Evolutionary conservation across 2,113 vertebrate species (phyloP), one percentile per base, ranked within the genome.

Genomic region (Cyphomyrus discorhynchus): DNA sequence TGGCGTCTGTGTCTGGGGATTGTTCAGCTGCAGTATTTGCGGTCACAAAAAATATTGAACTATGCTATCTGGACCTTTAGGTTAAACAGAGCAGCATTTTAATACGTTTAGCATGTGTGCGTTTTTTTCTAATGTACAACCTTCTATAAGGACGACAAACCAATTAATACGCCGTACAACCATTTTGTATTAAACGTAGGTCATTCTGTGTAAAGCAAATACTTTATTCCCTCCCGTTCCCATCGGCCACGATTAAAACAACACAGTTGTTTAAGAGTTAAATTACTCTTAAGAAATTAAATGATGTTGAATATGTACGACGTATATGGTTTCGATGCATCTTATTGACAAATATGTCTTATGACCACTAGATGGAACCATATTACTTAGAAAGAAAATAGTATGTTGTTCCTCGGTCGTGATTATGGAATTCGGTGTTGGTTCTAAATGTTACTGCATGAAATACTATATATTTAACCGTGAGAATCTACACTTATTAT

Each of bases 341-440:
- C 24, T 53, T 27, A 86, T 53, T 31, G 31, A 86, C 49, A 62
- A 27, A 70, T 74, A 24, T 88, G 42, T 35, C 6, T 21, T 35
- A 50, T 88, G 88, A 11, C 66, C 88, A 49, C 62, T 74, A 88
- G 88, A 31, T 80, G 88, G 88, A 70, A 10, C 46, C 15, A 89
- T 52, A 42, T 47, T 35, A 49, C 66, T 77, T 47, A 31, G 19
- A 52, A 89, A 50, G 49, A 17, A 84, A 47, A 47, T 56, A 5
- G 53, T 56, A 56, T 21, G 53, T 53, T 53, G 52, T 53, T 53
- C 52, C 52, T 19, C 31, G 24, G 35, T 77, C 31, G 15, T 77
- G 70, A 39, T 15, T 6, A 77, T 17, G 31, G 5, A 13, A 70
- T 70, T 8, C 70, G 39, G 5, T 77, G 70, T 74, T 74, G 13